Evolutionary conservation across 1,140 invertebrate genomes (phyloP).

Genomic region (Panulirus ornatus): DNA sequence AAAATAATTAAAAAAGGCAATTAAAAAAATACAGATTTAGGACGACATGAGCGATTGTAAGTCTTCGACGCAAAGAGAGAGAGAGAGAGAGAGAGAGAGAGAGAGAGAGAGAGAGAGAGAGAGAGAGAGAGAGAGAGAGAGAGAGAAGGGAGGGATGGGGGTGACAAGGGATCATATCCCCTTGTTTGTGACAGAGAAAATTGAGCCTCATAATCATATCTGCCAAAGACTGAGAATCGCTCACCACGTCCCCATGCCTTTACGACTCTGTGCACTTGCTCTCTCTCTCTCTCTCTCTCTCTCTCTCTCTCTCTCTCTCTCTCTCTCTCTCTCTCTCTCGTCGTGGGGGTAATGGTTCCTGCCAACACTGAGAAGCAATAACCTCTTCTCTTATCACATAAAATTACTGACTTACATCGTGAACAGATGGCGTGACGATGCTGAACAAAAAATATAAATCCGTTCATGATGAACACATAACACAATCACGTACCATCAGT

Average conservation of each 20-base stretch:
- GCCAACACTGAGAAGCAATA: no score
- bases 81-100: neutral
- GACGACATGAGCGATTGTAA: neutral
- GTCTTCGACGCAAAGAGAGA: neutral
- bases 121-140: neutral
- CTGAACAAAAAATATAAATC: no score
- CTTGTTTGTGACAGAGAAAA: slow-evolving; percentile 26
- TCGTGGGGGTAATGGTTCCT: no score
- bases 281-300: no score
- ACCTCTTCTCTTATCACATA: no score
- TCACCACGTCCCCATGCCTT: slow-evolving; percentile 27
- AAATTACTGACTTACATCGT: no score
- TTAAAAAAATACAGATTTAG: neutral
- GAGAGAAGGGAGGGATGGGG: neutral
- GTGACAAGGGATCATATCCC: neutral
- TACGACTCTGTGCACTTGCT: neutral
- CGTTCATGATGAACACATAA: no score
- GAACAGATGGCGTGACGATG: no score
- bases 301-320: no score
- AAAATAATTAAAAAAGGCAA: neutral
- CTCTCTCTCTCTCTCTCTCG: no score
- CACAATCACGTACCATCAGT: no score
- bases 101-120: neutral
- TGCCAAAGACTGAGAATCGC: slow-evolving; percentile 32
- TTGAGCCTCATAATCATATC: slow-evolving; percentile 41